These are phyloP conservation scores for Aleiodes alternator DNA, from an alignment of 2,888 invertebrate species.

Conservation along the genomic window DNA sequence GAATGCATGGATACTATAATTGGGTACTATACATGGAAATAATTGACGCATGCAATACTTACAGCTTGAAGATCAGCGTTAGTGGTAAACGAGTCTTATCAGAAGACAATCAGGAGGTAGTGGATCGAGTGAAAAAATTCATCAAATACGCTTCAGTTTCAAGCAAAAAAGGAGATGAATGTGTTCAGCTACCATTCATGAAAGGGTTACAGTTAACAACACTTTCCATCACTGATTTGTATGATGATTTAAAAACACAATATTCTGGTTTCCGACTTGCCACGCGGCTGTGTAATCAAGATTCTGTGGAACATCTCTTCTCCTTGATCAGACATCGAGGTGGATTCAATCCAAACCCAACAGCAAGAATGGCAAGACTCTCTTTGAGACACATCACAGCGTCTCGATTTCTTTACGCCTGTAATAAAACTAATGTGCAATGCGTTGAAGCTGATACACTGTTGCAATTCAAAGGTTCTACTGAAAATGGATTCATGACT, in stretches of 20 bases:
- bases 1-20: too few species aligned
- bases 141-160: neutral
- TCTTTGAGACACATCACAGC: slow-evolving; percentile 50
- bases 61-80: too few species aligned
- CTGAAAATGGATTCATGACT: neutral
- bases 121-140: neutral
- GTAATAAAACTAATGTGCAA: neutral
- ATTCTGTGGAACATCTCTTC: slow-evolving; percentile 53
- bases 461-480: too few species aligned
- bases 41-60: too few species aligned
- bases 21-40: too few species aligned
- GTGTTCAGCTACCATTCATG: slow-evolving; percentile 45
- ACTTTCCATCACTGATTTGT: slow-evolving; percentile 36
- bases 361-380: slow-evolving; percentile 48
- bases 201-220: slow-evolving; percentile 47
- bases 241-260: neutral
- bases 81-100: too few species aligned
- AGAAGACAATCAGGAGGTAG: neutral
- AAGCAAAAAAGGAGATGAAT: neutral
- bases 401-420: neutral
- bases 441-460: neutral
- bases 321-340: slow-evolving; percentile 53
- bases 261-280: slow-evolving; percentile 48
- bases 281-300: slow-evolving; percentile 49
- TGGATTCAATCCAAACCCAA: slow-evolving; percentile 55